These are phyloP conservation scores for Apis mellifera DNA, from an alignment of 1,140 invertebrate species.

Conservation along the genomic window Amel_HAv3.1 CM009946.2:3849501-3850000, in stretches of 20 bases:
- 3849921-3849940: constrained; percentile 76
- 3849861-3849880: constrained; percentile 76
- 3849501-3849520: too few relatives aligned
- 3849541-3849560: too few relatives aligned
- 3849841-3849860: constrained; percentile 53
- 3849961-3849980: constrained; percentile 74
- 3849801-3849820: constrained; percentile 46
- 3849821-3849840: constrained; percentile 53
- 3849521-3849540: too few relatives aligned
- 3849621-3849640: too few relatives aligned
- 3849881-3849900: constrained; percentile 63
- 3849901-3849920: constrained; percentile 78
- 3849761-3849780: constrained; percentile 5
- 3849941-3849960: constrained; percentile 77
- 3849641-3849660: too few relatives aligned
- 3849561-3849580: too few relatives aligned
- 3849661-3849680: too few relatives aligned
- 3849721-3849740: too few relatives aligned
- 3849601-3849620: too few relatives aligned
- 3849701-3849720: too few relatives aligned
- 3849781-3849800: constrained; percentile 25
- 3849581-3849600: too few relatives aligned
- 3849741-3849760: background rate
- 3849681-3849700: too few relatives aligned
- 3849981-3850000: constrained; percentile 78